A percentile compares a stretch with the other conserved stretches of the same genome.
Conservation (phyloP, 2,797 vertebrate species). For the Rhabdophis nuchalis region DNA sequence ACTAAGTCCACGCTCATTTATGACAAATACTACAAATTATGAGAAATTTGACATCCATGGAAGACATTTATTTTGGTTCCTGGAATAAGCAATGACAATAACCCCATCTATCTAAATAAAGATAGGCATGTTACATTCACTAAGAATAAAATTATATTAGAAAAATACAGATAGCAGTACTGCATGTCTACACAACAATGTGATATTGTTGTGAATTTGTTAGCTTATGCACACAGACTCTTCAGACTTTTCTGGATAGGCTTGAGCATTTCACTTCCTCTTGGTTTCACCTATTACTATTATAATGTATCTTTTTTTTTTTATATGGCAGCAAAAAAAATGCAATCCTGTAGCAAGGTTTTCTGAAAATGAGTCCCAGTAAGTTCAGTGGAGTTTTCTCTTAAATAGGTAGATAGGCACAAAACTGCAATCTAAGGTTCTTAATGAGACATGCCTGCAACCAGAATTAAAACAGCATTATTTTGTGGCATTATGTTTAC, state of each 20-base stretch:
- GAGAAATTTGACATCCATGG: slow-evolving; percentile 62
- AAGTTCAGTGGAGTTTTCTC: background rate
- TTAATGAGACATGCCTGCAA: background rate
- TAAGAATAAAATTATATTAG: slow-evolving; percentile 43
- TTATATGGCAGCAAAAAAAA: background rate
- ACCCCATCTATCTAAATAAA: slow-evolving; percentile 39
- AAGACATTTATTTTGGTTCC: slow-evolving; percentile 60
- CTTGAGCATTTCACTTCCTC: background rate
- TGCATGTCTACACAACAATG: background rate
- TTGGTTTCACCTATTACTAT: background rate
- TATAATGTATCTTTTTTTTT: background rate
- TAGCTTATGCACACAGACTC: background rate
- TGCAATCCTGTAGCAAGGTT: background rate
- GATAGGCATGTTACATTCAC: slow-evolving; percentile 38
- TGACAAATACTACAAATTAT: slow-evolving; percentile 78
- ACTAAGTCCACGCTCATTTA: background rate
- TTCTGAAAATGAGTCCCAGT: background rate
- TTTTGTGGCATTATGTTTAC: background rate
- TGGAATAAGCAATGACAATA: slow-evolving; percentile 44
- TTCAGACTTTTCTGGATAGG: background rate
- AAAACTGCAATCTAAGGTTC: background rate
- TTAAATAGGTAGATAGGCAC: background rate
- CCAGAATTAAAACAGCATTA: background rate
- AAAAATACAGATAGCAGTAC: slow-evolving; percentile 18
- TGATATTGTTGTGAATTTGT: background rate